Conservation (phyloP, 2,888 invertebrate genomes). For the Platycheirus rosarum region DNA sequence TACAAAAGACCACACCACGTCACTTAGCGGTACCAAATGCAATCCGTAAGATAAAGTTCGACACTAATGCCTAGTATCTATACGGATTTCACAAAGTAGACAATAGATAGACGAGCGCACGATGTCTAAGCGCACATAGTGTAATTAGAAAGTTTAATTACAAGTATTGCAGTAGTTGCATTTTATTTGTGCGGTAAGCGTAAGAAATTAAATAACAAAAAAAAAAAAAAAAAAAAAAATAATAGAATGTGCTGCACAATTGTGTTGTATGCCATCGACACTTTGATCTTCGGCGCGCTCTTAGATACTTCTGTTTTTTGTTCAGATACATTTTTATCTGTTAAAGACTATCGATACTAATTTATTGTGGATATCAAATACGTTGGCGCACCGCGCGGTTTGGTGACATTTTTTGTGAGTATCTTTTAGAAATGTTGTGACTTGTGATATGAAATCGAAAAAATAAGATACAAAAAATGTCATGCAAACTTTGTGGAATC, state of each 20-base stretch:
- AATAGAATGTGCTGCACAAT: slow-evolving; percentile 47
- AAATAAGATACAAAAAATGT: slow-evolving; percentile 23
- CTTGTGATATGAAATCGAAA: slow-evolving; percentile 50
- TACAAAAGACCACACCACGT: slow-evolving; percentile 28
- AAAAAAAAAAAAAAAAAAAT: slow-evolving; percentile 34
- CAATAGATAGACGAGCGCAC: slow-evolving; percentile 46
- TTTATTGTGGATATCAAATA: slow-evolving; percentile 48
- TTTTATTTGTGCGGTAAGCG: slow-evolving; percentile 25
- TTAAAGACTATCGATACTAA: slow-evolving; percentile 46
- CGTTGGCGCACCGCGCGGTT: slow-evolving; percentile 19
- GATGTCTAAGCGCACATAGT: slow-evolving; percentile 30
- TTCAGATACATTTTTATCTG: slow-evolving; percentile 1
- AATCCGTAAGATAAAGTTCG: slow-evolving; percentile 47
- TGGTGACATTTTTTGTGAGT: slow-evolving; percentile 49
- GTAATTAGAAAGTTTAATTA: slow-evolving; percentile 73
- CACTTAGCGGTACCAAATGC: slow-evolving; percentile 54
- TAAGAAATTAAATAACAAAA: slow-evolving; percentile 27
- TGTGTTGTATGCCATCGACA: slow-evolving; percentile 61
- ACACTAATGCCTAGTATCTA: slow-evolving; percentile 20
- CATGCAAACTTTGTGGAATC: slow-evolving; percentile 40
- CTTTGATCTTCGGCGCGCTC: slow-evolving; percentile 50
- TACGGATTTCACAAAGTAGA: slow-evolving; percentile 5
- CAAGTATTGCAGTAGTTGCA: slow-evolving; percentile 63
- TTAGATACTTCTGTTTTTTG: slow-evolving; percentile 13
- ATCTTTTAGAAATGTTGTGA: slow-evolving; percentile 21